Conservation (phyloP, 2,888 invertebrate genomes). For the Mechanitis messenoides region DNA sequence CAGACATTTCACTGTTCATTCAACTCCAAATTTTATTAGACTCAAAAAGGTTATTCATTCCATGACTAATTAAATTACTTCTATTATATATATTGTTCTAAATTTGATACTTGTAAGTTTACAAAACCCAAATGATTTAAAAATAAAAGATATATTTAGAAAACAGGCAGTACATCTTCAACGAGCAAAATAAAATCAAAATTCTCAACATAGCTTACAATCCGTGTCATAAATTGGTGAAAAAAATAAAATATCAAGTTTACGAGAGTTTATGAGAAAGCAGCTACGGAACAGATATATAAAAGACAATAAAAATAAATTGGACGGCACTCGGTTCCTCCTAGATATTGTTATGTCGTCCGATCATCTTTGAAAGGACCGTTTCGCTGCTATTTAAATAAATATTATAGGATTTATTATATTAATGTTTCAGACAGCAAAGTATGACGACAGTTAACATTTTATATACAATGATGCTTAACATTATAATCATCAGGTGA, state of each 20-base stretch:
- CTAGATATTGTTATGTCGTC: conserved; percentile 32
- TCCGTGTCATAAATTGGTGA: conserved; percentile 34
- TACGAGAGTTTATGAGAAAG: conserved; percentile 34
- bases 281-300: conserved; percentile 33
- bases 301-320: conserved; percentile 42
- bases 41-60: too few relatives aligned
- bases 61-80: too few relatives aligned
- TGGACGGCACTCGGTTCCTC: conserved; percentile 31
- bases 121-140: too few relatives aligned
- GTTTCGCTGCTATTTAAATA: neutral
- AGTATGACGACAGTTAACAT: neutral
- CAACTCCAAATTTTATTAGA: neutral
- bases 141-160: too few relatives aligned
- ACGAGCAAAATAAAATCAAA: conserved; percentile 13
- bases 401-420: neutral
- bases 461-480: neutral
- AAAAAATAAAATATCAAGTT: conserved; percentile 34
- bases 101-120: too few relatives aligned
- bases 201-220: conserved; percentile 22
- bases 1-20: neutral
- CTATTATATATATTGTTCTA: too few relatives aligned
- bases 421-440: too few relatives aligned
- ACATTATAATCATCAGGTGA: too few relatives aligned
- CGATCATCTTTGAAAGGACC: conserved; percentile 16
- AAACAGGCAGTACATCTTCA: neutral